A percentile compares a stretch with the other conserved stretches of the same genome.
Conservation (phyloP, 2,888 invertebrate species). For the Calameuta pallipes region DNA sequence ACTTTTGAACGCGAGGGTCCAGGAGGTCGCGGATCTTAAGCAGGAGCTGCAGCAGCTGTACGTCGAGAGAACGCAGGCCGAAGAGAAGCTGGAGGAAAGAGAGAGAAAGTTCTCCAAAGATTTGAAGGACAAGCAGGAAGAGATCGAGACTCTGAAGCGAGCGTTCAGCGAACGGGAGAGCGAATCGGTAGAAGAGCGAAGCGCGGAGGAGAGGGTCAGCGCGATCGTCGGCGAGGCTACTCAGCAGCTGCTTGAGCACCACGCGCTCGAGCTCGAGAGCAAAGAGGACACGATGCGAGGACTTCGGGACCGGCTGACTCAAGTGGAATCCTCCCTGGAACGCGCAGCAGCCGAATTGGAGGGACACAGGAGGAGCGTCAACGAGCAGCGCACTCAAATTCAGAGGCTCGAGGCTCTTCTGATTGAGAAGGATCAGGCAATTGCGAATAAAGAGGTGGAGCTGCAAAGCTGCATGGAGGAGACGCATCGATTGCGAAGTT, state of each 20-base stretch:
- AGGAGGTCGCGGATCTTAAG: slow-evolving; percentile 55
- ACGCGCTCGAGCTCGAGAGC: slow-evolving; percentile 31
- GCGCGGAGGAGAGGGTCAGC: slow-evolving; percentile 30
- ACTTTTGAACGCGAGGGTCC: slow-evolving; percentile 48
- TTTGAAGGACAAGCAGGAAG: slow-evolving; percentile 40
- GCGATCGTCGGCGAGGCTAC: slow-evolving; percentile 32
- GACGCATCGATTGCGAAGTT: background rate
- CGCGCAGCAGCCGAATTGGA: slow-evolving; percentile 25
- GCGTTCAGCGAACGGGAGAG: slow-evolving; percentile 30
- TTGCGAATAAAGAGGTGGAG: slow-evolving; percentile 16
- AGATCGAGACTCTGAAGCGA: slow-evolving; percentile 38
- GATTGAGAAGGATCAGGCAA: slow-evolving; percentile 21
- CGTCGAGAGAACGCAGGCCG: slow-evolving; percentile 35
- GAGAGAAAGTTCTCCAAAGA: slow-evolving; percentile 54
- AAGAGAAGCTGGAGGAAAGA: slow-evolving; percentile 50
- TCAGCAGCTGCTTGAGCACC: slow-evolving; percentile 36
- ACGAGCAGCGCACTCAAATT: slow-evolving; percentile 31
- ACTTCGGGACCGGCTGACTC: slow-evolving; percentile 23
- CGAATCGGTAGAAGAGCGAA: slow-evolving; percentile 30
- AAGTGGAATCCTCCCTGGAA: slow-evolving; percentile 23
- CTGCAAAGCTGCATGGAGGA: background rate
- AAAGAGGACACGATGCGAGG: slow-evolving; percentile 33
- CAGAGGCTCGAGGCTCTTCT: slow-evolving; percentile 20
- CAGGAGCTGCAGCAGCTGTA: slow-evolving; percentile 50
- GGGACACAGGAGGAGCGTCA: slow-evolving; percentile 21